These are phyloP conservation scores for Spodoptera exigua DNA, from an alignment of 2,888 invertebrate genomes.

Conservation along the genomic window DNA sequence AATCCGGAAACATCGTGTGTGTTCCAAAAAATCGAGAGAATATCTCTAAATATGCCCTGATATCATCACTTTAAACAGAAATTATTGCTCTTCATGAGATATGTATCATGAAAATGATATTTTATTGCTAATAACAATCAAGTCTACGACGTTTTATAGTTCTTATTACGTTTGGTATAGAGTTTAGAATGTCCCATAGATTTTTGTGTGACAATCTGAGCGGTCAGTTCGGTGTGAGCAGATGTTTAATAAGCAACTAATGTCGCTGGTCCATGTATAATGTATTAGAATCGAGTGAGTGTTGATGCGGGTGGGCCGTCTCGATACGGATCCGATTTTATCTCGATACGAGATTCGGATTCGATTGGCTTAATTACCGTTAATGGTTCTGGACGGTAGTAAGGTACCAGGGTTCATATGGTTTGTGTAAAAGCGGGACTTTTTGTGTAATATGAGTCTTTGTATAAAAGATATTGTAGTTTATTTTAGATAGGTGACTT, in stretches of 20 bases:
- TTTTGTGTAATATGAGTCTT: slow-evolving; percentile 11
- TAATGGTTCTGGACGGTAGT: slow-evolving; percentile 78
- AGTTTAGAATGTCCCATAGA: slow-evolving; percentile 46
- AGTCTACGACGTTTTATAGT: slow-evolving; percentile 28
- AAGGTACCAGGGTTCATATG: slow-evolving; percentile 64
- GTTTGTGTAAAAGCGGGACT: slow-evolving; percentile 40
- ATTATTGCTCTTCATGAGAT: slow-evolving; percentile 69
- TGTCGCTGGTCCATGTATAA: slow-evolving; percentile 81
- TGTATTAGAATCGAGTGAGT: slow-evolving; percentile 75
- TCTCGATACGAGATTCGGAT: slow-evolving; percentile 83
- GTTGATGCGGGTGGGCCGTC: slow-evolving; percentile 80
- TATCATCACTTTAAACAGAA: slow-evolving; percentile 75
- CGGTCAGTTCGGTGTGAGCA: slow-evolving; percentile 64
- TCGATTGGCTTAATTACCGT: slow-evolving; percentile 87
- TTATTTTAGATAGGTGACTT: no score
- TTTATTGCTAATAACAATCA: slow-evolving; percentile 73
- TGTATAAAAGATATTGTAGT: no score
- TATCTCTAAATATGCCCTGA: slow-evolving; percentile 70
- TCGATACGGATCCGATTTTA: slow-evolving; percentile 81
- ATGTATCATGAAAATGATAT: slow-evolving; percentile 76
- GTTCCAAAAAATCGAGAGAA: slow-evolving; percentile 69
- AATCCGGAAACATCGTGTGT: slow-evolving; percentile 82
- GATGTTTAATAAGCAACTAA: slow-evolving; percentile 72
- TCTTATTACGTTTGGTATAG: slow-evolving; percentile 46
- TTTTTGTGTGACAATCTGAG: slow-evolving; percentile 53